phyloP scores from a whole-genome alignment of 2,797 vertebrate genomes.

The Eulemur rubriventer region DNA sequence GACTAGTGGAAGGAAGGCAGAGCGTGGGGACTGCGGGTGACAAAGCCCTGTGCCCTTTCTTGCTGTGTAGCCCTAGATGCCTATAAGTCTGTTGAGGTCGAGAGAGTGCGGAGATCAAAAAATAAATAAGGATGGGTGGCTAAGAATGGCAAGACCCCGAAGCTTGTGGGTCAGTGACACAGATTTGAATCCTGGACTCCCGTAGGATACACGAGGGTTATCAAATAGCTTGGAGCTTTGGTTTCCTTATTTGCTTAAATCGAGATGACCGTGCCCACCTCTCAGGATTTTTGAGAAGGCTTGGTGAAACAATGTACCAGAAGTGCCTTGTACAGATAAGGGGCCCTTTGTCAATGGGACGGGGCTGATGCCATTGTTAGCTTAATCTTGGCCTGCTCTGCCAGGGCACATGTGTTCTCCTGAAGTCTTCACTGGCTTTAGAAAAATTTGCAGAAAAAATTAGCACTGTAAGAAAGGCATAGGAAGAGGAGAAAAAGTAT shows the following conservation, averaged over 20 bases:
- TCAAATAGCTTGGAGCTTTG: not conserved
- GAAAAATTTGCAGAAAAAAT: not conserved
- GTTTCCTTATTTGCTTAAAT: not conserved
- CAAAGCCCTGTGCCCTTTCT: not conserved
- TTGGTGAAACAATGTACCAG: not conserved
- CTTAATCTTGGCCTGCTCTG: not conserved
- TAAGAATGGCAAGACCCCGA: not conserved
- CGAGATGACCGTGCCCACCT: not conserved
- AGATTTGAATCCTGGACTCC: not conserved
- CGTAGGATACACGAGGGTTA: not conserved
- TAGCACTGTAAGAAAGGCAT: not conserved
- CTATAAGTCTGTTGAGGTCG: not conserved
- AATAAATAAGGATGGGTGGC: not conserved
- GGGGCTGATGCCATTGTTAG: too few relatives aligned
- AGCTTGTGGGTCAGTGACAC: not conserved
- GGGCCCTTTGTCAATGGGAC: not conserved
- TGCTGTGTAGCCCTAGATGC: not conserved
- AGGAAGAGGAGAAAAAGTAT: not conserved
- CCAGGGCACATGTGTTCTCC: not conserved
- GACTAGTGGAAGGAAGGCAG: not conserved
- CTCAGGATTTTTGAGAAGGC: not conserved
- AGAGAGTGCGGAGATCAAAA: not conserved
- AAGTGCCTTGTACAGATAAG: not conserved
- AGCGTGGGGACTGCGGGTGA: rapidly evolving
- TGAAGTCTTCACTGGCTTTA: not conserved